phyloP scores from a whole-genome alignment of 30 jellyfish, hydroid and myxozoan genomes.

The Pelagia noctiluca region DNA sequence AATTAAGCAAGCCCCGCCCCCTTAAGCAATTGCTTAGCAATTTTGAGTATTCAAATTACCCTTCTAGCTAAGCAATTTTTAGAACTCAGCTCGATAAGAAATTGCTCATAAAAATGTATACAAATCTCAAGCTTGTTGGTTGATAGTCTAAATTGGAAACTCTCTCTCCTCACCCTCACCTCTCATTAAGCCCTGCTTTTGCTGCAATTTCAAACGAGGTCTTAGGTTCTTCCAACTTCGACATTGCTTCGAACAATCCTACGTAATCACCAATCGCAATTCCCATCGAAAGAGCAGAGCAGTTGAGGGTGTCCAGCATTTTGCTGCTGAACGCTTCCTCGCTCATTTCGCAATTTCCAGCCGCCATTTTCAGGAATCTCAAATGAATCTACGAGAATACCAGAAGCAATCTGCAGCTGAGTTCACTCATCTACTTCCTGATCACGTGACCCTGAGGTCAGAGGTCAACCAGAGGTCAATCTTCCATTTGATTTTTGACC shows the following conservation, averaged over 20 bases:
- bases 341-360: neutral
- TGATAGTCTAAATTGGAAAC: too few relatives aligned
- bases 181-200: conserved; percentile 40
- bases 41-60: too few relatives aligned
- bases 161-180: conserved; percentile 27
- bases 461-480: too few relatives aligned
- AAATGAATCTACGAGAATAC: neutral
- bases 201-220: conserved; percentile 53
- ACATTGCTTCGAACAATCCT: conserved; percentile 45
- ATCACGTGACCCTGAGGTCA: too few relatives aligned
- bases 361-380: neutral
- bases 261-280: conserved; percentile 62
- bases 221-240: conserved; percentile 25
- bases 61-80: too few relatives aligned
- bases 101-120: too few relatives aligned
- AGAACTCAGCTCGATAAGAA: too few relatives aligned
- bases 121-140: too few relatives aligned
- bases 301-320: conserved; percentile 50
- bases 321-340: conserved; percentile 38
- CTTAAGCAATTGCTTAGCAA: too few relatives aligned
- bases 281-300: conserved; percentile 63
- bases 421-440: neutral
- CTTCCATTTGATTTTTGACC: too few relatives aligned
- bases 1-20: too few relatives aligned
- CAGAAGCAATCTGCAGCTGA: neutral